Conservation (phyloP, 2,113 vertebrate species). For the Dromiciops gliroides region DNA sequence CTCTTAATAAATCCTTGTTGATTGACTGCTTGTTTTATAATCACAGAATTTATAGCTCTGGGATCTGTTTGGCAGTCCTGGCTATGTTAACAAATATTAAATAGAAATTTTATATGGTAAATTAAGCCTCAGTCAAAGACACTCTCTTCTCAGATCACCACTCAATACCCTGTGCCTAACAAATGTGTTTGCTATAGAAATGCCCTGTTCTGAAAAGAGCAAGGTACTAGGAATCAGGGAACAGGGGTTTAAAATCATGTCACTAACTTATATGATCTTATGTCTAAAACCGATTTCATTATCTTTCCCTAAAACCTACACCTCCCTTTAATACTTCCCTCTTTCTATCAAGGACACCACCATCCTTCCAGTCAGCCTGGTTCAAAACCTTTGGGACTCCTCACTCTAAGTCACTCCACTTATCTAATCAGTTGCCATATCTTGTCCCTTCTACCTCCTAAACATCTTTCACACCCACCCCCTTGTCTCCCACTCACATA, state of each 20-base stretch:
- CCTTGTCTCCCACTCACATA: background rate
- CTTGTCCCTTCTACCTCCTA: background rate
- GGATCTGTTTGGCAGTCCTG: background rate
- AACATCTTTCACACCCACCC: background rate
- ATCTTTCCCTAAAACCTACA: background rate
- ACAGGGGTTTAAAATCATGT: background rate
- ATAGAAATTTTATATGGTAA: background rate
- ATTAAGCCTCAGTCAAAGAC: background rate
- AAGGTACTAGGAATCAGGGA: background rate
- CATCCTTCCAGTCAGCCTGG: background rate
- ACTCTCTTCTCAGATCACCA: background rate
- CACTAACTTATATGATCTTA: background rate
- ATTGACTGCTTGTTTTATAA: background rate
- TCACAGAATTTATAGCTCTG: background rate
- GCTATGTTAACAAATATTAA: background rate
- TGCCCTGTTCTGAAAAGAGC: background rate
- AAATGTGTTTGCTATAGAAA: background rate
- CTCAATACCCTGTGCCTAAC: background rate
- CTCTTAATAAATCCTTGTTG: background rate
- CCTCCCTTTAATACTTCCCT: background rate
- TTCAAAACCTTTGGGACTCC: background rate
- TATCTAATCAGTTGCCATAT: background rate
- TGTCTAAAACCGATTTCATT: background rate
- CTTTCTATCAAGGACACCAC: background rate
- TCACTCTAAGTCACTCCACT: background rate